phyloP scores from a whole-genome alignment of 2,113 vertebrate genomes.

The Ancistrus triradiatus region DNA sequence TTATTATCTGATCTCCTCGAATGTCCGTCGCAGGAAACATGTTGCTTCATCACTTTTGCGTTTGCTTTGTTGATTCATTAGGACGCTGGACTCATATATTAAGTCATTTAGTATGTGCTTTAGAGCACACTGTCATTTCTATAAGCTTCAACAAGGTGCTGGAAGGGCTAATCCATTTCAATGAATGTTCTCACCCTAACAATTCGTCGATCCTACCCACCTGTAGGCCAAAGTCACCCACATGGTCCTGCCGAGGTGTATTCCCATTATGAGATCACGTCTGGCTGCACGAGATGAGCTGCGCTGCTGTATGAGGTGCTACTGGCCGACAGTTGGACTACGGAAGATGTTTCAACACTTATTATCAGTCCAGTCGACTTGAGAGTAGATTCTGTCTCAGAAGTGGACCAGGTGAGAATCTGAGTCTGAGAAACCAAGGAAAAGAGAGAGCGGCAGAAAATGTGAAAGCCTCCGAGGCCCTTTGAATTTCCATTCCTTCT shows the following conservation, averaged over 20 bases:
- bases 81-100: too few relatives aligned
- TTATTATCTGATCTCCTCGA: too few relatives aligned
- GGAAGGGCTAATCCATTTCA: background rate
- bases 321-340: too few relatives aligned
- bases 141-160: background rate
- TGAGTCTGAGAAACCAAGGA: conserved; percentile 13
- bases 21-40: too few relatives aligned
- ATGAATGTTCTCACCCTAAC: background rate
- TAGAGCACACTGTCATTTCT: background rate
- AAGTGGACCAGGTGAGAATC: too few relatives aligned
- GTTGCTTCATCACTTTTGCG: too few relatives aligned
- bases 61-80: too few relatives aligned
- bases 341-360: too few relatives aligned
- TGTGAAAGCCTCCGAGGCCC: conserved; percentile 57
- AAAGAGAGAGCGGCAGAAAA: conserved; percentile 4
- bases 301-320: background rate
- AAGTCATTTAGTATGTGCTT: background rate
- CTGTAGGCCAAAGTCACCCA: background rate
- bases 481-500: conserved; percentile 67
- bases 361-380: too few relatives aligned
- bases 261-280: background rate
- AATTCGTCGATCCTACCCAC: background rate
- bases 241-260: background rate
- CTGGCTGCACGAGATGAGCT: background rate
- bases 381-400: too few relatives aligned